These are phyloP conservation scores for Idaea straminata DNA, from an alignment of 2,888 invertebrate genomes.

Conservation along the genomic window DNA sequence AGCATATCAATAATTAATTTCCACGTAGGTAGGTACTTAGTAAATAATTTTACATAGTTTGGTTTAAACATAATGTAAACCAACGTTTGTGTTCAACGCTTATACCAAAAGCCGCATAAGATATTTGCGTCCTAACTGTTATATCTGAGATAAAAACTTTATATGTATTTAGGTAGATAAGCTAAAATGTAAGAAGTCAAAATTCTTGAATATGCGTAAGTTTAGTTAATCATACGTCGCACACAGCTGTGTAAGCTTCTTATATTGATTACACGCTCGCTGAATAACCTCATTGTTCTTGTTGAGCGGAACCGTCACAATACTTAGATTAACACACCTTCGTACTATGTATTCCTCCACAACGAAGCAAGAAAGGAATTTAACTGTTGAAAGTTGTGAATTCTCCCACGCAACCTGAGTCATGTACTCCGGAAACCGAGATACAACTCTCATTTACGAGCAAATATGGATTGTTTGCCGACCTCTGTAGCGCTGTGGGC, in stretches of 20 bases:
- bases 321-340: constrained; percentile 23
- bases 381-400: constrained; percentile 38
- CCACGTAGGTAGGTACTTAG: constrained; percentile 34
- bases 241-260: constrained; percentile 57
- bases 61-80: too few species aligned
- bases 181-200: too few species aligned
- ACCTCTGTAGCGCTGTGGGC: not conserved
- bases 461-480: constrained; percentile 20
- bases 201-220: too few species aligned
- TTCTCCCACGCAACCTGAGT: constrained; percentile 48
- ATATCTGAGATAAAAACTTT: too few species aligned
- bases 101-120: too few species aligned
- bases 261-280: constrained; percentile 52
- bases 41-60: too few species aligned
- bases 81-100: too few species aligned
- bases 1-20: constrained; percentile 51
- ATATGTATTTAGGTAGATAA: too few species aligned
- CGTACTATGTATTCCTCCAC: constrained; percentile 17
- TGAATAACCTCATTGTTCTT: constrained; percentile 61
- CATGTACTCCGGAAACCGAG: constrained; percentile 43
- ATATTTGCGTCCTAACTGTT: too few species aligned
- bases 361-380: constrained; percentile 34
- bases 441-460: constrained; percentile 33
- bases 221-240: constrained; percentile 21
- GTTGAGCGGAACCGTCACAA: constrained; percentile 31